Base-by-base conservation (phyloP, 2,888 invertebrate species). In the Lampropteryx suffumata region DNA sequence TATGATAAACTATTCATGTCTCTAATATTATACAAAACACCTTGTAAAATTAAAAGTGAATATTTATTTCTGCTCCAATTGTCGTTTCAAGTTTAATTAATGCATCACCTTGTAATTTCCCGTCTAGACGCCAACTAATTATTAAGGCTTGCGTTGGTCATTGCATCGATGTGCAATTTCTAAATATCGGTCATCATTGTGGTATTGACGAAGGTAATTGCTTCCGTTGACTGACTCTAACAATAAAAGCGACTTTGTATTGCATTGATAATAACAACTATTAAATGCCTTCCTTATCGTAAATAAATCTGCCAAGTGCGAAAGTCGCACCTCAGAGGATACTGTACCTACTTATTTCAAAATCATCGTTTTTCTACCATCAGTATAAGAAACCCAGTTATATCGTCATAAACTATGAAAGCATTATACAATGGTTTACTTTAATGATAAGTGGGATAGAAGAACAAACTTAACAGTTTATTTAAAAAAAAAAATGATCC, bases 241-340 rank as follows among this genome's bases (percentile, higher is more conserved):
- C 64, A 82, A 69, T 55, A 80, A 84, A 76, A 87, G 85, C 84
- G 79, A 77, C 78, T 76, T 76, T 74, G 77, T 71, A 69, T 57
- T 41, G 34, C 21, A 5, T 5, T 21, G n/a, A n/a, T n/a, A n/a
- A n/a, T n/a, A n/a, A n/a, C n/a, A n/a, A n/a, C n/a, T n/a, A n/a
- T n/a, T n/a, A n/a, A n/a, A n/a, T n/a, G n/a, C n/a, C n/a, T n/a
- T n/a, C n/a, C n/a, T n/a, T n/a, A n/a, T n/a, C n/a, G n/a, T n/a
- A n/a, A n/a, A n/a, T n/a, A n/a, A n/a, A n/a, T n/a, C n/a, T n/a
- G n/a, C n/a, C n/a, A n/a, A n/a, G n/a, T n/a, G n/a, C n/a, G n/a
- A n/a, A n/a, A n/a, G n/a, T n/a, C n/a, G n/a, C n/a, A n/a, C n/a
- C n/a, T n/a, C n/a, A n/a, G n/a, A n/a, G n/a, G n/a, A n/a, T n/a